Evolutionary conservation across 2,113 vertebrate species (phyloP).

Genomic region (Tilapia sparmanii): DNA sequence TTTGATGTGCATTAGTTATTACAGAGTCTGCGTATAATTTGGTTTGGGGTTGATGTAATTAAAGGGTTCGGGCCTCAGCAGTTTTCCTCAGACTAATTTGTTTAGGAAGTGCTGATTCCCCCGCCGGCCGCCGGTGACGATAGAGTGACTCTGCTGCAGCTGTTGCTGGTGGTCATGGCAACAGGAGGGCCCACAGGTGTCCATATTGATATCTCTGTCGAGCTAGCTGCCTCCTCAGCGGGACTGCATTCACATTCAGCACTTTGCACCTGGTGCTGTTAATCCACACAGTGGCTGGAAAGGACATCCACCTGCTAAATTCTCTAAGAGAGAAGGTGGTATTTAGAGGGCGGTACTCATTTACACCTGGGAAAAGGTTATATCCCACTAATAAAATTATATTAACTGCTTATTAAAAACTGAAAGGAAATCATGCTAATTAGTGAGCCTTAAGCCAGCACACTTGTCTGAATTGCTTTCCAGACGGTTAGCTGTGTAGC

Average conservation of each 20-base stretch:
- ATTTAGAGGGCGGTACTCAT: neutral
- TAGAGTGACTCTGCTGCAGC: neutral
- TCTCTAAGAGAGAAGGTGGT: neutral
- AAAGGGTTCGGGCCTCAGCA: constrained; percentile 47
- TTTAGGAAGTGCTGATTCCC: constrained; percentile 40
- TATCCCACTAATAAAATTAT: neutral
- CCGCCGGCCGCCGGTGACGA: neutral
- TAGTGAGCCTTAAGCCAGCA: neutral
- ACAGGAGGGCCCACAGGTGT: constrained; percentile 47
- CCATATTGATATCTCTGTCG: constrained; percentile 11
- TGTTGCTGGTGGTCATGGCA: constrained; percentile 42
- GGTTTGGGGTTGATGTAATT: constrained; percentile 57
- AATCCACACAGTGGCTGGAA: neutral
- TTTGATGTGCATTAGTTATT: constrained; percentile 46
- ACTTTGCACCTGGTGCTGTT: neutral
- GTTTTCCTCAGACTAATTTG: constrained; percentile 51
- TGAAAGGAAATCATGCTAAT: neutral
- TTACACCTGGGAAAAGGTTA: neutral
- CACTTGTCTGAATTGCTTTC: neutral
- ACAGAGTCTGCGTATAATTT: constrained; percentile 26
- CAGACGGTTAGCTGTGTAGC: neutral
- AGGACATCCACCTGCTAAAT: neutral
- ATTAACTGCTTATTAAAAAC: neutral
- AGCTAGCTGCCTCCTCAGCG: neutral
- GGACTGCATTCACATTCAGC: neutral